Base-by-base conservation (phyloP, 2,888 invertebrate genomes). In the Lamproptera curius region DNA sequence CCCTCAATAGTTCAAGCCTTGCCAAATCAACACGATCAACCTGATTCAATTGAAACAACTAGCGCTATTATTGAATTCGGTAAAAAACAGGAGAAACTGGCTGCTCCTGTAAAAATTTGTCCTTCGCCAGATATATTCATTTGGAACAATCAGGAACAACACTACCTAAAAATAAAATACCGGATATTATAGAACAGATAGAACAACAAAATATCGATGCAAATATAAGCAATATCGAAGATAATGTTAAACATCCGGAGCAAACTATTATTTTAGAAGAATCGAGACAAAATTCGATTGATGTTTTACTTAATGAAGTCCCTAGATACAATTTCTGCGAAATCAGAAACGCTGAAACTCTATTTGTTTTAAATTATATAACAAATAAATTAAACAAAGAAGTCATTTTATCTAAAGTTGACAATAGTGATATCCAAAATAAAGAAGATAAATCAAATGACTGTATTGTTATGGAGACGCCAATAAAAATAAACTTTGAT, bases 271-370 rank as follows among this genome's bases (percentile, higher is more conserved):
- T 11, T 11, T n/a, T 23, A 33, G 11, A 35, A 9, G 15, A 34
- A 34, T 13, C 2, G 16, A 33, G 23, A 9, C n/a, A 23, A 42
- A 48, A 6, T 28, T 16, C 10, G 14, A 14, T 28, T 11, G 20
- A 47, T 23, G 15, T 38, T n/a, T 14, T 35, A n/a, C 11, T 26
- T 39, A 43, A 26, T 17, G 68, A 74, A 55, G 52, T 51, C 14
- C 66, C 67, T 9, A 62, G 56, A 6, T 62, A 70, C 35, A 69
- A 62, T 51, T 73, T 76, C 58, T 59, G 72, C 31, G 75, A 79
- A 49, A 62, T 76, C 16, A 34, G 42, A 46, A 70, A 74, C 34
- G 73, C 75, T 39, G 79, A 80, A 61, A 64, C 53, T 46, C 44
- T 55, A 15, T 51, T 62, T 2, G 23, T 35, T 34, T 28, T 0